These are phyloP conservation scores for Dicycla oo DNA, from an alignment of 2,888 invertebrate genomes.

Conservation along the genomic window DNA sequence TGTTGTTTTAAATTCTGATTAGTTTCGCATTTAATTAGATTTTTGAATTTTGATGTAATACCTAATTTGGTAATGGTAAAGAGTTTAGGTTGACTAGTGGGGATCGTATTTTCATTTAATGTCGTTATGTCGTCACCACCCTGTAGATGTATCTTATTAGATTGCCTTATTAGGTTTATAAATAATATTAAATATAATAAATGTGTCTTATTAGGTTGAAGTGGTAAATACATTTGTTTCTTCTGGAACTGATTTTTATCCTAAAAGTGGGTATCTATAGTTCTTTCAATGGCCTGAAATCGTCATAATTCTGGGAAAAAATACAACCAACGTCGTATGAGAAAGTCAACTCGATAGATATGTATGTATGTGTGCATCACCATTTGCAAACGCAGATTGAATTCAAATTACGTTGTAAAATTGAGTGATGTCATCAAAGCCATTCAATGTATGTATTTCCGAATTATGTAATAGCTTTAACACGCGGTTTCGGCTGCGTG, in stretches of 20 bases:
- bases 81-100: too few relatives aligned
- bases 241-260: too few relatives aligned
- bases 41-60: too few relatives aligned
- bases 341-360: not conserved
- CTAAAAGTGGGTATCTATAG: too few relatives aligned
- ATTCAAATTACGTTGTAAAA: slow-evolving; percentile 59
- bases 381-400: slow-evolving; percentile 53
- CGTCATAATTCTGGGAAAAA: not conserved
- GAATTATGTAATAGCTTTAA: slow-evolving; percentile 38
- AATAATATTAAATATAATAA: too few relatives aligned
- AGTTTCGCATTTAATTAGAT: too few relatives aligned
- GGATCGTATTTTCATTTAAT: too few relatives aligned
- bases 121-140: too few relatives aligned
- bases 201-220: too few relatives aligned
- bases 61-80: too few relatives aligned
- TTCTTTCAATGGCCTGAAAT: not conserved
- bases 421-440: slow-evolving; percentile 44
- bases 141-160: not conserved
- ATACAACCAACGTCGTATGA: not conserved
- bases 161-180: not conserved
- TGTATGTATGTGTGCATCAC: not conserved
- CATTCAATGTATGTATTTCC: slow-evolving; percentile 38
- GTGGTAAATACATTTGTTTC: not conserved
- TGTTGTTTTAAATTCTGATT: too few relatives aligned
- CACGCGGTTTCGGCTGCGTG: too few relatives aligned